These are phyloP conservation scores for Cryptoblepharus egeriae DNA, from an alignment of 2,797 vertebrate species.

Conservation along the genomic window DNA sequence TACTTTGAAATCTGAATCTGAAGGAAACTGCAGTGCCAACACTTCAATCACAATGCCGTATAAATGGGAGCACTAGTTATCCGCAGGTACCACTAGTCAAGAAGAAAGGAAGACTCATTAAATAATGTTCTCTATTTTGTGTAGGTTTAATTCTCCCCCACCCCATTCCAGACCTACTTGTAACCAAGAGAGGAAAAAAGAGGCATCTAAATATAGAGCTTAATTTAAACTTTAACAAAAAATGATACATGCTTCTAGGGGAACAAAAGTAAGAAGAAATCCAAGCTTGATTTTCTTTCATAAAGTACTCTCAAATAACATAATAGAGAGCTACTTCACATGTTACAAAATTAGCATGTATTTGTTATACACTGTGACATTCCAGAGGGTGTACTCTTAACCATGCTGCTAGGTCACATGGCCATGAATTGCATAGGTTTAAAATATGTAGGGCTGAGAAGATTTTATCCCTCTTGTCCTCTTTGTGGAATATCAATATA, in stretches of 20 bases:
- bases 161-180: constrained; percentile 10
- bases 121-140: constrained; percentile 22
- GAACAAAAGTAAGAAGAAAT: constrained; percentile 7
- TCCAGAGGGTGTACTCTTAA: not conserved
- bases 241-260: constrained; percentile 15
- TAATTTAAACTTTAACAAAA: constrained; percentile 11
- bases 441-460: not conserved
- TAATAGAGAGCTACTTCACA: constrained; percentile 9
- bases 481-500: not conserved
- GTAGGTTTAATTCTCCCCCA: not conserved
- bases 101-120: constrained; percentile 30
- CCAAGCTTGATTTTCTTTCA: constrained; percentile 20
- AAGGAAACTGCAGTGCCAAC: constrained; percentile 13
- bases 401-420: not conserved
- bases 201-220: constrained; percentile 32
- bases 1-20: constrained; percentile 30
- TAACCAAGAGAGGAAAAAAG: not conserved
- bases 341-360: not conserved
- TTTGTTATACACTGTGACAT: not conserved
- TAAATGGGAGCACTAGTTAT: constrained; percentile 21
- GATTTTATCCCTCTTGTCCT: not conserved
- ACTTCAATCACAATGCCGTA: constrained; percentile 36
- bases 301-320: constrained; percentile 23
- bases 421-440: not conserved
- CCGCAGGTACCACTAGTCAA: not conserved